These are phyloP conservation scores for Sesamia inferens DNA, from an alignment of 2,888 invertebrate species.

Conservation along the genomic window DNA sequence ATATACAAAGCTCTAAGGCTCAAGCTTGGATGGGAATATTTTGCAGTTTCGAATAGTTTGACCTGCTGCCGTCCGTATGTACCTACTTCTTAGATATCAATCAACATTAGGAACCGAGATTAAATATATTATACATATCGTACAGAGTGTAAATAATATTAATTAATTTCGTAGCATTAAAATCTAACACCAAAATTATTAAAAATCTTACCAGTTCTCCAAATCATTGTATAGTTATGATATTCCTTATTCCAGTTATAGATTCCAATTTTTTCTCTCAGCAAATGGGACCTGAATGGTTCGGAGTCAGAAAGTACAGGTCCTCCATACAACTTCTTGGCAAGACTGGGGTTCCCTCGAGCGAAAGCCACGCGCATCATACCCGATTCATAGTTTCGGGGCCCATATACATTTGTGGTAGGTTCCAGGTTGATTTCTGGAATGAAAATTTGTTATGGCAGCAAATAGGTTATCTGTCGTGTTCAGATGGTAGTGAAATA, in stretches of 20 bases:
- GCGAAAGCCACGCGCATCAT: slow-evolving; percentile 93
- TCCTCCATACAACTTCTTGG: slow-evolving; percentile 81
- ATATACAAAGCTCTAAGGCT: no score
- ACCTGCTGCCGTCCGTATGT: no score
- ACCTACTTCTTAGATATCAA: no score
- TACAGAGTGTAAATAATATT: no score
- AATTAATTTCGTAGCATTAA: background rate
- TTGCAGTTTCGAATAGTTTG: no score
- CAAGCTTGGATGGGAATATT: no score
- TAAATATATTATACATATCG: no score
- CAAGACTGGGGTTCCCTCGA: slow-evolving; percentile 90
- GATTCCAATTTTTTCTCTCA: slow-evolving; percentile 82
- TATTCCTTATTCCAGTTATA: slow-evolving; percentile 90
- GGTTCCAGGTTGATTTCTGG: slow-evolving; percentile 93
- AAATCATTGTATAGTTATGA: slow-evolving; percentile 92
- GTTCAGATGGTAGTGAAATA: no score
- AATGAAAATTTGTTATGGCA: slow-evolving; percentile 20
- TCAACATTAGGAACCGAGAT: no score
- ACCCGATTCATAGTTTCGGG: slow-evolving; percentile 91
- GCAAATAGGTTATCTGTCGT: background rate
- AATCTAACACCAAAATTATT: no score
- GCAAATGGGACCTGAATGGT: slow-evolving; percentile 81
- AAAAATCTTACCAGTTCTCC: slow-evolving; percentile 89
- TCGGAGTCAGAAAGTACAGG: slow-evolving; percentile 80
- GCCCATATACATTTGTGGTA: slow-evolving; percentile 91